Conservation (phyloP, 2,888 invertebrate species). For the Trissoscelio sp. region DNA sequence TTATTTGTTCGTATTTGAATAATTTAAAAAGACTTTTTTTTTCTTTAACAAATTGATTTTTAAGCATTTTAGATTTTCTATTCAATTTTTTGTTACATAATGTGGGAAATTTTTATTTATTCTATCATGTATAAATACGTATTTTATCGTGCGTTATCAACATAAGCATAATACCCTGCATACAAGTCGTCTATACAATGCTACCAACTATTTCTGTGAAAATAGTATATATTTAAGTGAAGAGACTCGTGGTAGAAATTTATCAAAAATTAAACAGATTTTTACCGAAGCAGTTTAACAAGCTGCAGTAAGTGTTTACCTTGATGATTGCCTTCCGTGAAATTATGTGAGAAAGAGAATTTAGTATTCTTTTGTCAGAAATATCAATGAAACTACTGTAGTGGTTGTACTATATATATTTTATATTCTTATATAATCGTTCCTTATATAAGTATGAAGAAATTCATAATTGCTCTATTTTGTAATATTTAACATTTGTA, state of each 20-base stretch:
- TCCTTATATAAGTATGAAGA: too few species aligned
- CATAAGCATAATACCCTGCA: neutral
- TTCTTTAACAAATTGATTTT: too few species aligned
- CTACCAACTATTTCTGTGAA: slow-evolving; percentile 7
- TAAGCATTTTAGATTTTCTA: too few species aligned
- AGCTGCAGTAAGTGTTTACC: slow-evolving; percentile 8
- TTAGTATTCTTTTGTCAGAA: slow-evolving; percentile 16
- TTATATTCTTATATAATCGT: slow-evolving; percentile 1
- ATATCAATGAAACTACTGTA: slow-evolving; percentile 30
- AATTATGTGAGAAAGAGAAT: slow-evolving; percentile 15
- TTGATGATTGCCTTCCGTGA: neutral
- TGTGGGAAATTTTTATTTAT: too few species aligned
- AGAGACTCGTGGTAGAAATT: neutral
- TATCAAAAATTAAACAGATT: slow-evolving; percentile 23
- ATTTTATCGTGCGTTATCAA: too few species aligned
- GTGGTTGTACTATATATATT: neutral
- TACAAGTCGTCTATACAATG: neutral
- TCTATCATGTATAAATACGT: too few species aligned
- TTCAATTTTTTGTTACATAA: too few species aligned
- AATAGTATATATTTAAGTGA: neutral
- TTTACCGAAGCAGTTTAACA: slow-evolving; percentile 15
- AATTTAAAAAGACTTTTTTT: too few species aligned
- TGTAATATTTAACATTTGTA: neutral
- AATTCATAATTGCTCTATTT: neutral
- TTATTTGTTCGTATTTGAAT: too few species aligned